Conservation (phyloP, 2,113 vertebrate species). For the Stercorarius parasiticus region DNA sequence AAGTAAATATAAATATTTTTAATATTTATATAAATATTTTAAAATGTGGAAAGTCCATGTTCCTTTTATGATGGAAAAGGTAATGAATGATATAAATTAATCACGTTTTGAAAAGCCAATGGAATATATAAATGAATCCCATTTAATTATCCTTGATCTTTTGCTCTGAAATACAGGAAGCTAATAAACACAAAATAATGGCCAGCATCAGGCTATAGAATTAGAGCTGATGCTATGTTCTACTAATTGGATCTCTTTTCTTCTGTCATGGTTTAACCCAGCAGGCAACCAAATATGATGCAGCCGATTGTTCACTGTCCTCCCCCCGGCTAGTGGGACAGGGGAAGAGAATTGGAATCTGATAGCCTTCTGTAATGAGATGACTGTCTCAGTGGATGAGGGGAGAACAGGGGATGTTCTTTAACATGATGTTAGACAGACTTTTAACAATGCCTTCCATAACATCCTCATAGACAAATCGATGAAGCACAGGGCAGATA, state of each 20-base stretch:
- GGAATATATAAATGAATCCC: neutral
- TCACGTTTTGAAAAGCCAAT: neutral
- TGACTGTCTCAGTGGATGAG: neutral
- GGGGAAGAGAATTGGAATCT: neutral
- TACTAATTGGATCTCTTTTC: neutral
- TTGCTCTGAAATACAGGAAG: neutral
- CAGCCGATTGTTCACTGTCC: neutral
- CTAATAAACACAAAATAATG: neutral
- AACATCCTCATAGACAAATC: neutral
- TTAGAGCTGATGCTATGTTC: neutral
- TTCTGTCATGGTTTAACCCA: neutral
- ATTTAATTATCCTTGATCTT: neutral
- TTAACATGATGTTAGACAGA: neutral
- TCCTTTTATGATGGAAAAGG: neutral
- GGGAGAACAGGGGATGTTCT: neutral
- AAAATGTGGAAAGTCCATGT: neutral
- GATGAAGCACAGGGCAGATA: neutral
- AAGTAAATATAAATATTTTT: neutral
- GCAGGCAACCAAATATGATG: neutral
- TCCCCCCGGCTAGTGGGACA: neutral
- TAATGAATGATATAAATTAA: neutral
- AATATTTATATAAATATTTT: neutral
- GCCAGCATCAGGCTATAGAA: neutral
- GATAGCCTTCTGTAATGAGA: neutral
- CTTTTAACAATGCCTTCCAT: neutral